These are phyloP conservation scores for Drosophila niveifrons DNA, from an alignment of 2,888 invertebrate genomes.

Conservation along the genomic window DNA sequence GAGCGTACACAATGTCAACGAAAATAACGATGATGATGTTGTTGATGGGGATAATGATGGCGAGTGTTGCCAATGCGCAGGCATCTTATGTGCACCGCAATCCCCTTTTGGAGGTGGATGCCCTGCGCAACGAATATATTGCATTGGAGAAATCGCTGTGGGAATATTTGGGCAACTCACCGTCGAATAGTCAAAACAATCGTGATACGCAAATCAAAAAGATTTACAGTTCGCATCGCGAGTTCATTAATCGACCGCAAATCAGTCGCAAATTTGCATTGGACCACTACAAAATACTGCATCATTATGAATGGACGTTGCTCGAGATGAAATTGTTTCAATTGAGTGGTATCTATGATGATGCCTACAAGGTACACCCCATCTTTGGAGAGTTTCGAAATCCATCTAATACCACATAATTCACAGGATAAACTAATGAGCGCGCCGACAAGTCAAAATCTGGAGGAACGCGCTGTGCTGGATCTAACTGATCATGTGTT, in stretches of 20 bases:
- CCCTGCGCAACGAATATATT: constrained; percentile 87
- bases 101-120: constrained; percentile 86
- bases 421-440: constrained; percentile 61
- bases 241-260: constrained; percentile 69
- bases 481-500: constrained; percentile 89
- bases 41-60: constrained; percentile 1
- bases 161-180: constrained; percentile 77
- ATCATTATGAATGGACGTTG: constrained; percentile 89
- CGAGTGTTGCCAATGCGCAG: constrained; percentile 33
- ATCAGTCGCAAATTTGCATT: constrained; percentile 66
- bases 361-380: constrained; percentile 87
- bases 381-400: not conserved
- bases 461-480: constrained; percentile 87
- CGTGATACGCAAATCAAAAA: constrained; percentile 80
- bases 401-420: not conserved
- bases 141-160: constrained; percentile 86
- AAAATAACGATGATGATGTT: constrained; percentile 3
- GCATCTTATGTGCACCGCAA: constrained; percentile 32
- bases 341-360: constrained; percentile 89
- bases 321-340: constrained; percentile 88
- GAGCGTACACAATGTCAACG: constrained; percentile 28
- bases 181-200: constrained; percentile 65
- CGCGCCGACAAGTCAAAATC: constrained; percentile 81
- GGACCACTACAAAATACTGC: constrained; percentile 79
- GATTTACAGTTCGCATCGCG: constrained; percentile 82